phyloP scores from a whole-genome alignment of 35 echinoderm and acorn worm species.

The Apostichopus californicus region DNA sequence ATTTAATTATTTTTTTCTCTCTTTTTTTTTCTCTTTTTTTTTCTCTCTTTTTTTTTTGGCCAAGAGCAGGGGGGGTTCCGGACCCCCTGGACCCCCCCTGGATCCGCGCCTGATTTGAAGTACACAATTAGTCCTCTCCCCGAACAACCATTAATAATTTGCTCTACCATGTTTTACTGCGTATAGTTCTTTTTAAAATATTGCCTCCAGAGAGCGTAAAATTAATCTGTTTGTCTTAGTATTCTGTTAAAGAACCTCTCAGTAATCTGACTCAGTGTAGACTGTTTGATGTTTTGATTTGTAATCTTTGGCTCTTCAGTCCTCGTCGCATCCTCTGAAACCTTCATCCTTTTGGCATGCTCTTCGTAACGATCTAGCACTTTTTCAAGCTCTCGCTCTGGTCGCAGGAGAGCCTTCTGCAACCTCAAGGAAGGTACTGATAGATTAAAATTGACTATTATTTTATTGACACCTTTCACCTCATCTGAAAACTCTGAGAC shows the following conservation, averaged over 20 bases:
- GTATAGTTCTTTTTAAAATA: no score
- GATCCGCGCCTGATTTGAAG: no score
- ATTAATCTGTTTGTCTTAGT: background rate
- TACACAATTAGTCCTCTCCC: no score
- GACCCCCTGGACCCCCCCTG: no score
- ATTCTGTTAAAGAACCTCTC: background rate
- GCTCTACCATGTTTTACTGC: no score
- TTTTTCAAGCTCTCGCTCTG: conserved; percentile 70
- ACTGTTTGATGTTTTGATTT: background rate
- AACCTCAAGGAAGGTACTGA: conserved; percentile 64
- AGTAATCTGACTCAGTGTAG: background rate
- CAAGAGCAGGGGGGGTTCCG: no score
- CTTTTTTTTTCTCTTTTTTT: no score
- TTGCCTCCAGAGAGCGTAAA: no score
- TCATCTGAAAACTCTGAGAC: conserved; percentile 44
- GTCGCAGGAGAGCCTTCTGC: conserved; percentile 48
- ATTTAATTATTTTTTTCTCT: no score
- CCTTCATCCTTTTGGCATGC: background rate
- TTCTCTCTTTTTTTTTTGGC: no score
- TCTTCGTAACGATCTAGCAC: conserved; percentile 24
- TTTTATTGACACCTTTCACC: conserved; percentile 64
- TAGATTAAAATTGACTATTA: conserved; percentile 71
- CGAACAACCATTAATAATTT: no score
- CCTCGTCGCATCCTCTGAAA: background rate
- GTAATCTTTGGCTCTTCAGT: background rate